A percentile compares a stretch with the other conserved stretches of the same genome.
phyloP scores from a whole-genome alignment of 2,113 vertebrate genomes.

The Brevimyrus niger region DNA sequence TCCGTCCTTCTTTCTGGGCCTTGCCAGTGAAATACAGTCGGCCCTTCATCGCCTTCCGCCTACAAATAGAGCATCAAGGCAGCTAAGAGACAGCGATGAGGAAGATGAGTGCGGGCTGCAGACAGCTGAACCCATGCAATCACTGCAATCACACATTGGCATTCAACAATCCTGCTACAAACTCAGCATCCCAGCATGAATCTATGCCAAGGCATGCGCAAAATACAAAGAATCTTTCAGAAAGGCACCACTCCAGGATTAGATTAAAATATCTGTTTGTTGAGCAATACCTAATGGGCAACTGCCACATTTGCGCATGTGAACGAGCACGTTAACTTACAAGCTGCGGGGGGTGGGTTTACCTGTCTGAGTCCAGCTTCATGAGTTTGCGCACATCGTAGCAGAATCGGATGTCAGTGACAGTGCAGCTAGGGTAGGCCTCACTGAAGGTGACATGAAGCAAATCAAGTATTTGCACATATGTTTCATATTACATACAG shows the following conservation, averaged over 20 bases:
- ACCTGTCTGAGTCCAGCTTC: conserved; percentile 85
- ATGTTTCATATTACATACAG: neutral
- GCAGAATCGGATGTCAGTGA: conserved; percentile 89
- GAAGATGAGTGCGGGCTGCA: neutral
- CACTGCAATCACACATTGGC: neutral
- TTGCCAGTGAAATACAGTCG: conserved; percentile 85
- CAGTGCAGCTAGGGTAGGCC: conserved; percentile 87
- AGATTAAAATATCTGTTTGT: neutral
- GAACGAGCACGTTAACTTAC: neutral
- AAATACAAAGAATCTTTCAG: neutral
- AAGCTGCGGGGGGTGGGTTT: neutral
- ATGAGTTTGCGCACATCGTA: conserved; percentile 82
- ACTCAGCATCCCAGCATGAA: neutral
- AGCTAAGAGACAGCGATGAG: neutral
- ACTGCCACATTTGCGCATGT: neutral
- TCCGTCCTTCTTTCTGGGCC: conserved; percentile 80
- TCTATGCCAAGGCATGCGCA: neutral
- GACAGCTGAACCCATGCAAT: neutral
- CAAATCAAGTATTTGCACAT: neutral
- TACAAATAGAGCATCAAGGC: conserved; percentile 42
- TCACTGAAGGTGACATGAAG: conserved; percentile 61
- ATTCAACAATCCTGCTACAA: neutral
- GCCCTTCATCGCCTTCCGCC: conserved; percentile 92
- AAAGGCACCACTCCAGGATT: neutral
- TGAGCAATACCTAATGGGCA: neutral